Evolutionary conservation across 2,888 invertebrate species (phyloP), one percentile per base, ranked within the genome.

Genomic region (Silvanus unidentatus): DNA sequence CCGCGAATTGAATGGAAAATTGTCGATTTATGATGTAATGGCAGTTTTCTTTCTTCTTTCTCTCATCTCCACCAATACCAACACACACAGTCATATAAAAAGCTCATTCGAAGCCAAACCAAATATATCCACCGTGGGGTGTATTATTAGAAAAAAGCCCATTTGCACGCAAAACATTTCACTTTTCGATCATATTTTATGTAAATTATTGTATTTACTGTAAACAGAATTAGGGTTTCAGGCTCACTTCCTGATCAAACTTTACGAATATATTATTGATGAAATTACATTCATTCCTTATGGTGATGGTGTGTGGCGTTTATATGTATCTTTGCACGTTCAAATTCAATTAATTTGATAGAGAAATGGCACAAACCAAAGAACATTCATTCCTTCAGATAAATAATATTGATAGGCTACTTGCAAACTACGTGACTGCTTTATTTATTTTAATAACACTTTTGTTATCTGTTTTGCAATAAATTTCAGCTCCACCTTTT

Each of bases 1-100:
- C 53, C 52, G 57, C 54, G 61, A 64, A 65, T 60, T 61, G 63
- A 61, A 63, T 61, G 62, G 62, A 63, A 64, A 65, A 64, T 64
- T 64, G 63, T 61, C 62, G 62, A 63, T 63, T 63, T 65, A 59
- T 62, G 60, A 59, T 60, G 56, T 61, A 62, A 63, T 60, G 53
- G 57, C 49, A 50, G 49, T 44, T 54, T 50, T 43, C 47, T 45
- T 27, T 27, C 46, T 50, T 43, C 47, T 45, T 27, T 27, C 46
- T 45, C 42, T 32, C 42, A 40, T 36, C 41, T 42, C 44, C 44
- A 39, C 44, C 40, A 3, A 22, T n/a, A n/a, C n/a, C n/a, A n/a
- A n/a, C n/a, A n/a, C n/a, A 22, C 22, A 8, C 22, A 22, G 3
- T 22, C 22, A 22, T 8, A 22, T 5, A 22, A 22, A 40, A 43